phyloP scores from a whole-genome alignment of 2,797 vertebrate genomes.

The Neosilurus hyrtlii region DNA sequence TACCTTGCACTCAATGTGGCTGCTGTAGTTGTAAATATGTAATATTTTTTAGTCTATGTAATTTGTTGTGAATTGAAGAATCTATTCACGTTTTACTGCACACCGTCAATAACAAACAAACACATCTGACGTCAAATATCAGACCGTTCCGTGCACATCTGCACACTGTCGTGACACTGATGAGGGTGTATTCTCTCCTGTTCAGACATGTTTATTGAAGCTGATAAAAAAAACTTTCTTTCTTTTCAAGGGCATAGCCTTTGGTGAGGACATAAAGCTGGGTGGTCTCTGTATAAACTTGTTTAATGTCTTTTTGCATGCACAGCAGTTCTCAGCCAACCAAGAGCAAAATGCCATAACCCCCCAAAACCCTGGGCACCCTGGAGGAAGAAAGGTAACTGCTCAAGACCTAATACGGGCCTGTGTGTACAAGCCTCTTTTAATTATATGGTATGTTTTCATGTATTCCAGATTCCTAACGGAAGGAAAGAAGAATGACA shows the following conservation, averaged over 20 bases:
- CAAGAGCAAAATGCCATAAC: constrained; percentile 35
- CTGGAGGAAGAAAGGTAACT: constrained; percentile 53
- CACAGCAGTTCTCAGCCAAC: constrained; percentile 47
- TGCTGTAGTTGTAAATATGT: too few relatives aligned
- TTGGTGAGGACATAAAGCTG: background rate
- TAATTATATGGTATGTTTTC: background rate
- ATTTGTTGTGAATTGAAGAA: background rate
- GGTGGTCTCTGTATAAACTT: constrained; percentile 35
- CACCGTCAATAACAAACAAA: background rate
- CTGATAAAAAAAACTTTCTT: background rate
- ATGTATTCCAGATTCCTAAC: constrained; percentile 55
- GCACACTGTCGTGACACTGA: background rate
- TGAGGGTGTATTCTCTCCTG: background rate
- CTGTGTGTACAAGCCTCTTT: background rate
- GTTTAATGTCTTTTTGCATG: constrained; percentile 27
- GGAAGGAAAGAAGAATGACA: background rate
- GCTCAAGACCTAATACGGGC: background rate
- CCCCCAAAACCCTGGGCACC: constrained; percentile 26
- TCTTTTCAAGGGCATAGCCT: background rate
- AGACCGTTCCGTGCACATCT: background rate
- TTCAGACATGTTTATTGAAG: constrained; percentile 5
- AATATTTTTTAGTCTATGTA: background rate
- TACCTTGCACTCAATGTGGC: too few relatives aligned
- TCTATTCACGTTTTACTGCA: background rate
- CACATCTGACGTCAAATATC: background rate